Evolutionary conservation across 2,888 invertebrate genomes (phyloP).

Genomic region (Nudaria mundana): DNA sequence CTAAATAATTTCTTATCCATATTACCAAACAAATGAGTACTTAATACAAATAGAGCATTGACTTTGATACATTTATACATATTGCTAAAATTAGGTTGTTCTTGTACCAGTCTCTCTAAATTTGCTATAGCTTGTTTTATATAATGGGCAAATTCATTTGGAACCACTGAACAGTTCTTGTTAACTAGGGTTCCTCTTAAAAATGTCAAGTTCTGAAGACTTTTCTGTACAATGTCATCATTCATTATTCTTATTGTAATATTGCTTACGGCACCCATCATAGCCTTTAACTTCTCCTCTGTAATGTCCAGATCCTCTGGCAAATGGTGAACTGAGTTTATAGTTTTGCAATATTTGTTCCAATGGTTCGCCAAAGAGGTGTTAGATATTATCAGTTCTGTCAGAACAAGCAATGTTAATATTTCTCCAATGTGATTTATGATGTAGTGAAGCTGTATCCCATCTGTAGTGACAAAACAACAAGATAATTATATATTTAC

Average conservation of each 20-base stretch:
- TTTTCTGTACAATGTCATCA: slow-evolving; percentile 86
- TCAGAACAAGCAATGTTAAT: slow-evolving; percentile 82
- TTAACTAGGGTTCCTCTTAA: slow-evolving; percentile 69
- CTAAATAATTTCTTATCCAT: slow-evolving; percentile 89
- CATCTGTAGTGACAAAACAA: slow-evolving; percentile 51
- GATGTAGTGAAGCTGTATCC: slow-evolving; percentile 69
- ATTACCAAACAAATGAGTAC: slow-evolving; percentile 87
- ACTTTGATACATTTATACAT: slow-evolving; percentile 84
- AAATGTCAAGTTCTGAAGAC: slow-evolving; percentile 64
- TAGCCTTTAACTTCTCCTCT: slow-evolving; percentile 83
- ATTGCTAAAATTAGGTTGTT: slow-evolving; percentile 74
- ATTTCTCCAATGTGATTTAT: slow-evolving; percentile 84
- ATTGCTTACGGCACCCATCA: slow-evolving; percentile 86
- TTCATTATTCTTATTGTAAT: slow-evolving; percentile 84
- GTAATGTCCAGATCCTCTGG: slow-evolving; percentile 82
- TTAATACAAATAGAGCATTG: slow-evolving; percentile 85
- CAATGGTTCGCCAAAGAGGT: slow-evolving; percentile 81
- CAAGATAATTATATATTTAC: slow-evolving; percentile 9
- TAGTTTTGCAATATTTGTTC: slow-evolving; percentile 87
- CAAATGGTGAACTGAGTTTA: slow-evolving; percentile 85
- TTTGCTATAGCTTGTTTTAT: slow-evolving; percentile 83
- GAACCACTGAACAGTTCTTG: slow-evolving; percentile 63
- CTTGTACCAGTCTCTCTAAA: slow-evolving; percentile 78
- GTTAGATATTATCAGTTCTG: slow-evolving; percentile 82
- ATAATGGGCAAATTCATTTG: slow-evolving; percentile 85